Evolutionary conservation across 1,140 invertebrate species (phyloP).

Genomic region (Drosophila busckii): DNA sequence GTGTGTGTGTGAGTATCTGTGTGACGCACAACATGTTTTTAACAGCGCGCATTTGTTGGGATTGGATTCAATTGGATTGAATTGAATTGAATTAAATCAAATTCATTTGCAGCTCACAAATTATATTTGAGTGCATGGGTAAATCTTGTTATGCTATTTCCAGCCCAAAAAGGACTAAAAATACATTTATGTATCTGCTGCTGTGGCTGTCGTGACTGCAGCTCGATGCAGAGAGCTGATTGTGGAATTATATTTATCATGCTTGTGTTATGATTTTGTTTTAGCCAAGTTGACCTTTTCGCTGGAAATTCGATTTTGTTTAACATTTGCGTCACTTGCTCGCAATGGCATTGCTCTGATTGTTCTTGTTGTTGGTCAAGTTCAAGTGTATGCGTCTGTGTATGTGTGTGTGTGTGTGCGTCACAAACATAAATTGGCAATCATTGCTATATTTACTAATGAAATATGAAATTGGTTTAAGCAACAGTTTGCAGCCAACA

Average conservation of each 20-base stretch:
- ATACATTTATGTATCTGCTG: conserved; percentile 6
- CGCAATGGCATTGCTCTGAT: conserved; percentile 21
- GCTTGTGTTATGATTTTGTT: conserved; percentile 1
- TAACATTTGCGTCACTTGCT: not conserved
- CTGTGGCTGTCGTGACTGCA: conserved; percentile 17
- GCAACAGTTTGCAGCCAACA: conserved; percentile 17
- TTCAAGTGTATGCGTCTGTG: conserved; percentile 11
- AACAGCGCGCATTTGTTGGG: conserved; percentile 12
- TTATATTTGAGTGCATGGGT: conserved; percentile 8
- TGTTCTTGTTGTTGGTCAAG: conserved; percentile 30
- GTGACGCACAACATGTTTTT: conserved; percentile 8
- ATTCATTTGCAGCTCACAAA: conserved; percentile 16
- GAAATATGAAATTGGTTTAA: no score
- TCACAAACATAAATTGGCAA: conserved; percentile 23
- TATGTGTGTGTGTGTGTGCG: conserved; percentile 9
- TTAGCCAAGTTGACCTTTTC: conserved; percentile 13
- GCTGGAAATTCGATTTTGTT: conserved; percentile 1
- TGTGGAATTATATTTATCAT: conserved; percentile 9
- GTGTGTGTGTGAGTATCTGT: conserved; percentile 2
- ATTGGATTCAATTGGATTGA: conserved; percentile 13
- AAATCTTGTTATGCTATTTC: conserved; percentile 10
- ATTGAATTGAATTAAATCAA: conserved; percentile 15
- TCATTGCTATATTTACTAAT: conserved; percentile 32
- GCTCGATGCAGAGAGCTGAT: conserved; percentile 12
- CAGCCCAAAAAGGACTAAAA: not conserved